Evolutionary conservation across 2,888 invertebrate species (phyloP).

Genomic region (Paralinhomoeus sp.): DNA sequence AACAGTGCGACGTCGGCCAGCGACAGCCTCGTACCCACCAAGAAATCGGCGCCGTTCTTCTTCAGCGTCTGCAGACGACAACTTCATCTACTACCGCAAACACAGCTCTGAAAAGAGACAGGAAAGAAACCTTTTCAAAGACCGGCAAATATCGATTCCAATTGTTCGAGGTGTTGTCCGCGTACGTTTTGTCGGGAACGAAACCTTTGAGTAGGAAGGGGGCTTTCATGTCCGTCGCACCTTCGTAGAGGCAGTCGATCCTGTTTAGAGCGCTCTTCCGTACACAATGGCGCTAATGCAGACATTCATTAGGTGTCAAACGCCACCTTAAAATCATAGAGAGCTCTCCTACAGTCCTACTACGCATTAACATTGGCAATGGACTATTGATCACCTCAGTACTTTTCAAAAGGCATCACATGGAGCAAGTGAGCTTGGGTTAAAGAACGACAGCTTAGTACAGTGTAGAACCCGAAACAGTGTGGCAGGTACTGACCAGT

Average conservation of each 20-base stretch:
- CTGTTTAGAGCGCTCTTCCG: no score
- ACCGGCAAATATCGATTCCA: not conserved
- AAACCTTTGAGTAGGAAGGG: not conserved
- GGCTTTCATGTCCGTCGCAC: not conserved
- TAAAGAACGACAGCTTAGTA: no score
- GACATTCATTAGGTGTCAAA: no score
- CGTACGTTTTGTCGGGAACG: not conserved
- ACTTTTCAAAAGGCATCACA: no score
- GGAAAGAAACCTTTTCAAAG: not conserved
- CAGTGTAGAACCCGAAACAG: not conserved
- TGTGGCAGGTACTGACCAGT: not conserved
- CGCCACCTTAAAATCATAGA: not conserved
- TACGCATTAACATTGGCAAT: no score
- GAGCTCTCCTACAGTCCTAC: no score
- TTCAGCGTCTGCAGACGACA: not conserved
- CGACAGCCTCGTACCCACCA: not conserved
- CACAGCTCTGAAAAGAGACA: no score
- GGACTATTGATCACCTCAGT: no score
- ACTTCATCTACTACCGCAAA: no score
- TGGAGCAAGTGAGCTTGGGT: no score
- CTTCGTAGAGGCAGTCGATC: not conserved
- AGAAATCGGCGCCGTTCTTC: not conserved
- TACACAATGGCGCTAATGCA: no score
- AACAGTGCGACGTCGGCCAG: not conserved
- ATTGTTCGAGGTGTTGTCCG: not conserved